Conservation (phyloP, 2,888 invertebrate genomes). For the Cactoblastis cactorum region DNA sequence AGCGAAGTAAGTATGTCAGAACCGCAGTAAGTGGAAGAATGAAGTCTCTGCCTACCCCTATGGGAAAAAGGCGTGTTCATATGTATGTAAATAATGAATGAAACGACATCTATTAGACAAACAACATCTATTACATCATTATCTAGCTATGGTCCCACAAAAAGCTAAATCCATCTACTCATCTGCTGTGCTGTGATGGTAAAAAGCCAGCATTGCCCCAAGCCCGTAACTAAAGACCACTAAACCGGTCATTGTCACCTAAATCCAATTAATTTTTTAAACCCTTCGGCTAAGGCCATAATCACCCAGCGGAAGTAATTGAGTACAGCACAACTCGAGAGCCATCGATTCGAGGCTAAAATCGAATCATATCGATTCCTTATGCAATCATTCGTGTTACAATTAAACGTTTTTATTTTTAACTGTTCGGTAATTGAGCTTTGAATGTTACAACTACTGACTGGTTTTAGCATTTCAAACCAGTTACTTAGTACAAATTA, state of each 20-base stretch:
- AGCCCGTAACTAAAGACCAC: background rate
- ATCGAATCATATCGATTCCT: constrained; percentile 12
- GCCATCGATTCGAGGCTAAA: background rate
- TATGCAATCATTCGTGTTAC: constrained; percentile 11
- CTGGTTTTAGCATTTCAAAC: background rate
- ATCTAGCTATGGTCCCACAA: too few species aligned
- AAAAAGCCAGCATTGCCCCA: too few species aligned
- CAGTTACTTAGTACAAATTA: background rate
- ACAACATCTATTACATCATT: too few species aligned
- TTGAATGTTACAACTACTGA: background rate
- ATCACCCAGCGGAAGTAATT: constrained; percentile 7
- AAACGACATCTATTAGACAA: too few species aligned
- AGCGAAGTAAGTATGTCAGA: too few species aligned
- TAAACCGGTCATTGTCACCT: background rate
- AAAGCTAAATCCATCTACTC: too few species aligned
- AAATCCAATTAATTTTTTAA: background rate
- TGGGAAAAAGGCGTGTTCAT: too few species aligned
- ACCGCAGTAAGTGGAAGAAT: too few species aligned
- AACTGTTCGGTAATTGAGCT: background rate
- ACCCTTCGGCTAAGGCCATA: constrained; percentile 2
- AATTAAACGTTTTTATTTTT: constrained; percentile 3
- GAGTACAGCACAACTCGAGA: constrained; percentile 6
- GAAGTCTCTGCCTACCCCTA: too few species aligned
- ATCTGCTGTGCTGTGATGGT: too few species aligned
- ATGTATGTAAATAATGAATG: too few species aligned